Evolutionary conservation across 23 tunicate genomes (phyloP).

Genomic region (Phallusia fumigata): DNA sequence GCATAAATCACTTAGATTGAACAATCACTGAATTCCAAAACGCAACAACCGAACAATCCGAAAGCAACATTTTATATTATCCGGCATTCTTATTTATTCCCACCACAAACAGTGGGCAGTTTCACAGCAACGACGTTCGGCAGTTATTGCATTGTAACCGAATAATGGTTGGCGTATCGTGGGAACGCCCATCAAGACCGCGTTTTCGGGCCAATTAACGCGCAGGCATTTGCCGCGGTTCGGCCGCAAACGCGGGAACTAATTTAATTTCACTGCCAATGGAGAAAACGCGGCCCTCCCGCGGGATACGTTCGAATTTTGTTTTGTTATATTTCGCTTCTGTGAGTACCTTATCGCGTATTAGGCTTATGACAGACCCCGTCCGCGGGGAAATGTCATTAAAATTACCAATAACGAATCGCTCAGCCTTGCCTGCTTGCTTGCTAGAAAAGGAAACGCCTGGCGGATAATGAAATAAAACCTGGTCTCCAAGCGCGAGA

Average conservation of each 20-base stretch:
- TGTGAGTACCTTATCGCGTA: not conserved
- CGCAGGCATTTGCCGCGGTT: constrained; percentile 2
- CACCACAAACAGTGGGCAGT: no score
- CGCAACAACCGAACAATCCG: no score
- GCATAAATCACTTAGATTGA: no score
- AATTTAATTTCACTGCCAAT: constrained; percentile 4
- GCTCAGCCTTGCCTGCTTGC: not conserved
- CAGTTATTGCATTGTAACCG: not conserved
- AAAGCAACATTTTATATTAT: no score
- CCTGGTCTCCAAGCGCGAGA: not conserved
- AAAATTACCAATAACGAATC: not conserved
- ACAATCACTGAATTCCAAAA: no score
- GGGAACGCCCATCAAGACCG: constrained; percentile 1
- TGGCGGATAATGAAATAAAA: not conserved
- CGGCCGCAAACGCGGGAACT: not conserved
- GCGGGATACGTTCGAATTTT: not conserved
- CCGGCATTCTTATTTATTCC: not conserved
- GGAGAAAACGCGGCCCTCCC: constrained; percentile 7
- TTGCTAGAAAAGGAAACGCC: not conserved
- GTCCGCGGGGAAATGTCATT: constrained; percentile 1
- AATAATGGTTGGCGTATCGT: constrained; percentile 7
- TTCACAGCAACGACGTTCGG: not conserved
- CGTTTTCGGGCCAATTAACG: constrained; percentile 9
- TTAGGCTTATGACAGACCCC: not conserved
- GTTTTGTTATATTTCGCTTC: not conserved